A percentile compares a stretch with the other conserved stretches of the same genome.
phyloP scores from a whole-genome alignment of 2,888 invertebrate species.

The Diadegma fenestrale region DNA sequence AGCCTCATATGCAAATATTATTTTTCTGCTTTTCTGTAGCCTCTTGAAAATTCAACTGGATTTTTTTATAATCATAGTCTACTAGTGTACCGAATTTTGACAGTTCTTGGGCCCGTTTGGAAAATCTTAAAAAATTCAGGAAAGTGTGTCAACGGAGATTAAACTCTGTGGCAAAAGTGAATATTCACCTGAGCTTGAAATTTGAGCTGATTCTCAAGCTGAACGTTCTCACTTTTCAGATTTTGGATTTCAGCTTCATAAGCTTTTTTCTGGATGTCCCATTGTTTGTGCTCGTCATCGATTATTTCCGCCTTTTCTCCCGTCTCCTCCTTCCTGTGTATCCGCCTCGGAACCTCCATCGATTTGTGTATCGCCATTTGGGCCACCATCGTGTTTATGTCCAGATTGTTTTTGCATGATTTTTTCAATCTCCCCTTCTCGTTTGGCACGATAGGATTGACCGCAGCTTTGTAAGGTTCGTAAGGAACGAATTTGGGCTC shows the following conservation, averaged over 20 bases:
- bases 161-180: too few species aligned
- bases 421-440: constrained; percentile 83
- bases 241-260: constrained; percentile 88
- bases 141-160: too few species aligned
- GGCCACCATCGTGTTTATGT: constrained; percentile 88
- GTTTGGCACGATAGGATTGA: constrained; percentile 90
- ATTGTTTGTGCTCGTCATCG: constrained; percentile 78
- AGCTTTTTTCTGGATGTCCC: constrained; percentile 85
- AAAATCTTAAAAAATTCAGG: too few species aligned
- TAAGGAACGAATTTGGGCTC: constrained; percentile 95
- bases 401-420: constrained; percentile 87
- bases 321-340: constrained; percentile 77
- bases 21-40: too few species aligned
- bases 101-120: too few species aligned
- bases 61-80: too few species aligned
- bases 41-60: too few species aligned
- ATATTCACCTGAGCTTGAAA: constrained; percentile 91
- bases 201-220: constrained; percentile 92
- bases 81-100: too few species aligned
- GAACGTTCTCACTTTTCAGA: constrained; percentile 89
- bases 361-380: constrained; percentile 91
- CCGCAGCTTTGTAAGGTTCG: constrained; percentile 95
- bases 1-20: too few species aligned
- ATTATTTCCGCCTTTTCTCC: constrained; percentile 71
- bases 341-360: constrained; percentile 84